A percentile compares a stretch with the other conserved stretches of the same genome.
phyloP scores from a whole-genome alignment of 2,113 vertebrate genomes.

The Anguilla rostrata region DNA sequence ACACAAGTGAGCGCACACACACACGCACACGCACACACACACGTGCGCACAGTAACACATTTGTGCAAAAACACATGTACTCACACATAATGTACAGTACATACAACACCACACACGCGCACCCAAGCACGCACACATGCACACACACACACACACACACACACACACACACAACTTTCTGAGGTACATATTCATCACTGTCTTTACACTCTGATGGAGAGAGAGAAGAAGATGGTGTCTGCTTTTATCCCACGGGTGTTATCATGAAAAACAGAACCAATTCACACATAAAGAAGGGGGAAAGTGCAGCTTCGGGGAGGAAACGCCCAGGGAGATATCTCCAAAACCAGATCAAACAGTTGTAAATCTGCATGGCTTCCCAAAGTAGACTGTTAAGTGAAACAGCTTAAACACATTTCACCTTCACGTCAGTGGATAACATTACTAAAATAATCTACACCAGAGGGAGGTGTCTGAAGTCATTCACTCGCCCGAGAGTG shows the following conservation, averaged over 20 bases:
- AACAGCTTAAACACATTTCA: not conserved
- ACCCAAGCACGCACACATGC: too few species aligned
- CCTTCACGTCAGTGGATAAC: not conserved
- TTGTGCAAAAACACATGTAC: not conserved
- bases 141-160: not conserved
- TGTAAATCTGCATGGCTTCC: slow-evolving; percentile 12
- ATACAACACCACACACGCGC: too few species aligned
- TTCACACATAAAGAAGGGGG: not conserved
- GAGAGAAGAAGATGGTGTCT: not conserved
- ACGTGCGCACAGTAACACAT: not conserved
- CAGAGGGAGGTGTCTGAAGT: not conserved
- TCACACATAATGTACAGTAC: not conserved
- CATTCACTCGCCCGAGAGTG: not conserved
- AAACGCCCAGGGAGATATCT: not conserved
- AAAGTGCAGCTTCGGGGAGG: not conserved
- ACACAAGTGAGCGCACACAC: not conserved
- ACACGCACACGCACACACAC: not conserved
- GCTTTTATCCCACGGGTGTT: not conserved
- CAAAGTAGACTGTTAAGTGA: not conserved
- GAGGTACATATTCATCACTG: not conserved
- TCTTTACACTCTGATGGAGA: not conserved
- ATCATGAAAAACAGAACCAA: not conserved
- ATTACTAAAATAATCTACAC: not conserved
- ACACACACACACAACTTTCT: not conserved
- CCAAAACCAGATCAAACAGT: not conserved